A percentile compares a stretch with the other conserved stretches of the same genome.
Evolutionary conservation across 2,797 vertebrate species (phyloP).

Genomic region (Discoglossus pictus): DNA sequence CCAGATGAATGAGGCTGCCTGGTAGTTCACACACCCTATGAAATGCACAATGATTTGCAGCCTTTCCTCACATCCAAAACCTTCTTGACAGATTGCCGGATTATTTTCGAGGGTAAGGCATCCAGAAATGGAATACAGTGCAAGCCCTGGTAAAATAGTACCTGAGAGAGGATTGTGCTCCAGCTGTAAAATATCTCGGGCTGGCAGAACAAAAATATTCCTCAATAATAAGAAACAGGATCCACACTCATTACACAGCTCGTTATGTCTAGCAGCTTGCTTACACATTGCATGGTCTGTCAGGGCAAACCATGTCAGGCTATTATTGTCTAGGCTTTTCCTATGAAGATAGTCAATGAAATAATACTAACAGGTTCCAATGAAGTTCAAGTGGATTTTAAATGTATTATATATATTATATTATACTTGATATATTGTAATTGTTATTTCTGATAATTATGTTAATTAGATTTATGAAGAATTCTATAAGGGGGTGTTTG

Average conservation of each 20-base stretch:
- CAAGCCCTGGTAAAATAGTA: background rate
- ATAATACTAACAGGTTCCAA: no score
- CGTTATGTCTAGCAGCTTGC: conserved; percentile 3
- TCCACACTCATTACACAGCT: conserved; percentile 18
- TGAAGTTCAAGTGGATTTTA: no score
- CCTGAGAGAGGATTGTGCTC: background rate
- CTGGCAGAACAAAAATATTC: conserved; percentile 1
- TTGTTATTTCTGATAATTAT: no score
- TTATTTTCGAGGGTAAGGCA: background rate
- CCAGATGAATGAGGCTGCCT: conserved; percentile 5
- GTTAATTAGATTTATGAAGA: no score
- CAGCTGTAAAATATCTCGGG: background rate
- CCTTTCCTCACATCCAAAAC: conserved; percentile 14
- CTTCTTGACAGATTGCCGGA: background rate
- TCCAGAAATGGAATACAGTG: background rate
- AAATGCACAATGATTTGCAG: conserved; percentile 7
- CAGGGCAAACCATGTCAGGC: background rate
- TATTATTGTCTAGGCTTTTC: no score
- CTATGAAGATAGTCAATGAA: no score
- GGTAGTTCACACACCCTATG: conserved; percentile 13
- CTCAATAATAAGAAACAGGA: conserved; percentile 8
- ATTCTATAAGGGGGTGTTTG: no score
- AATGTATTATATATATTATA: no score
- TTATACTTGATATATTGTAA: no score
- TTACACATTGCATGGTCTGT: background rate